These are phyloP conservation scores for Drosophila eugracilis DNA, from an alignment of 1,140 invertebrate genomes.

Conservation along the genomic window DNA sequence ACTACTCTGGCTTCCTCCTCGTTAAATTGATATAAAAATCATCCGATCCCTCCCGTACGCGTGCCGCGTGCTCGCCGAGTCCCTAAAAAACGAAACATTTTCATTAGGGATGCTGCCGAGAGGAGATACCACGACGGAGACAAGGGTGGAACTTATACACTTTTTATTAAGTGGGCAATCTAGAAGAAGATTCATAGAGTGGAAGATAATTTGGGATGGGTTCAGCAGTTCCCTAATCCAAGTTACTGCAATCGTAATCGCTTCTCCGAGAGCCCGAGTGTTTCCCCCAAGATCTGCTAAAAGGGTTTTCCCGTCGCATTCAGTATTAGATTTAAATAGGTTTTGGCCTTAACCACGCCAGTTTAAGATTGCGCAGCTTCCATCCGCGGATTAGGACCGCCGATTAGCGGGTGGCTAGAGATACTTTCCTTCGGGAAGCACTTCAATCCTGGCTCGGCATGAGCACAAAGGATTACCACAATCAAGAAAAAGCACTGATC, in stretches of 20 bases:
- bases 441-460: slow-evolving; percentile 10
- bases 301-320: slow-evolving; percentile 52
- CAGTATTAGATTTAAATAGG: slow-evolving; percentile 58
- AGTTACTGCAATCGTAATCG: neutral
- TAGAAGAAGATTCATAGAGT: neutral
- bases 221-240: neutral
- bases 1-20: slow-evolving; percentile 4
- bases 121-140: neutral
- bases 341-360: neutral
- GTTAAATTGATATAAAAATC: slow-evolving; percentile 74
- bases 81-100: slow-evolving; percentile 43
- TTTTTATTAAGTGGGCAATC: slow-evolving; percentile 26
- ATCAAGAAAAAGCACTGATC: too few species aligned
- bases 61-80: slow-evolving; percentile 16
- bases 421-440: neutral
- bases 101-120: slow-evolving; percentile 61
- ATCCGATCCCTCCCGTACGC: slow-evolving; percentile 12
- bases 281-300: neutral
- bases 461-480: slow-evolving; percentile 14
- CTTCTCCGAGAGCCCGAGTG: neutral
- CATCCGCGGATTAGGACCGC: slow-evolving; percentile 50
- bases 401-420: slow-evolving; percentile 23
- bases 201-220: neutral
- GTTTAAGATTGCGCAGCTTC: slow-evolving; percentile 30
- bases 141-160: slow-evolving; percentile 9